Conservation (phyloP, 2,888 invertebrate genomes). For the Synanthedon vespiformis region DNA sequence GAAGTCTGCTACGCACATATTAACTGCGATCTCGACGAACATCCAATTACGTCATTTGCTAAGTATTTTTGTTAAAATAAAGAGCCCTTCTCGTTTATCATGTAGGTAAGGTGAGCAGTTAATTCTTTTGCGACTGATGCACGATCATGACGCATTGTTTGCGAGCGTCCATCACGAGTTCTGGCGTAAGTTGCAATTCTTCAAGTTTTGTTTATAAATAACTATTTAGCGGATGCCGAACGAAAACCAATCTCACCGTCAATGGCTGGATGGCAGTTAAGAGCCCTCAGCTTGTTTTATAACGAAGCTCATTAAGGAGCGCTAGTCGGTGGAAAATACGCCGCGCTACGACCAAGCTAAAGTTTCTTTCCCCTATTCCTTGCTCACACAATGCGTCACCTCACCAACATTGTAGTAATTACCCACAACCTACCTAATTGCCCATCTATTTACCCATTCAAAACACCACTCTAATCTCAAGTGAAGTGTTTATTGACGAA, state of each 20-base stretch:
- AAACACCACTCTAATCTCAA: too few relatives aligned
- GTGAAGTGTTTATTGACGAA: too few relatives aligned
- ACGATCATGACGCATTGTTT: conserved; percentile 39
- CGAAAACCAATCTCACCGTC: conserved; percentile 59
- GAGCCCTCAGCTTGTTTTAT: conserved; percentile 59
- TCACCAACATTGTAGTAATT: conserved; percentile 28
- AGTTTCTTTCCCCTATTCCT: conserved; percentile 24
- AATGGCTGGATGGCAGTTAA: conserved; percentile 44
- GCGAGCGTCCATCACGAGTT: conserved; percentile 29
- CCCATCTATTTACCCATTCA: too few relatives aligned
- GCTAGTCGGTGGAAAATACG: conserved; percentile 27
- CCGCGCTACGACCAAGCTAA: conserved; percentile 20
- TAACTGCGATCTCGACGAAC: neutral
- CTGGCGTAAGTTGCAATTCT: conserved; percentile 31
- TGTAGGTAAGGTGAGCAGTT: conserved; percentile 5
- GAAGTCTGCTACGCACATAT: neutral
- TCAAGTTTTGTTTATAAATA: conserved; percentile 57
- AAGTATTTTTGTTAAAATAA: conserved; percentile 18
- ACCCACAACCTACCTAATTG: conserved; percentile 32
- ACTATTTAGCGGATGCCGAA: conserved; percentile 58
- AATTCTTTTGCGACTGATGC: conserved; percentile 27
- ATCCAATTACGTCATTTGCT: conserved; percentile 17
- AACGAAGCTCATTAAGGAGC: conserved; percentile 58
- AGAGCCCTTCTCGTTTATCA: conserved; percentile 20
- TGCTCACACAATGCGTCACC: conserved; percentile 9